phyloP scores from a whole-genome alignment of 2,113 vertebrate genomes.

The Trematomus loennbergii region DNA sequence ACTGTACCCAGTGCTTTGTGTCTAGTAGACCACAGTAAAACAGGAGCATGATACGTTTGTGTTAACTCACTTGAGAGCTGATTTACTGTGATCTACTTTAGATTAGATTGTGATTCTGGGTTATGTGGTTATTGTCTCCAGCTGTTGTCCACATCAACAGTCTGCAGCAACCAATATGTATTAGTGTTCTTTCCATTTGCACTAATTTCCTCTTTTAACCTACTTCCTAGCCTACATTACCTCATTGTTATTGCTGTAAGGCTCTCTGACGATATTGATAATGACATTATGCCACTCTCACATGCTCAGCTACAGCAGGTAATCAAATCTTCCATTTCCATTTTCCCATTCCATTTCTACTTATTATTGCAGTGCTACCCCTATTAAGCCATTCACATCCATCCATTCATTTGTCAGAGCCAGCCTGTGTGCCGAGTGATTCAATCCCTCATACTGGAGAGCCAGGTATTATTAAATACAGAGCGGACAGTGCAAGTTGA shows the following conservation, averaged over 20 bases:
- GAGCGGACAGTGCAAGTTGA: conserved; percentile 24
- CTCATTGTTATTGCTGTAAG: conserved; percentile 58
- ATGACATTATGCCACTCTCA: conserved; percentile 66
- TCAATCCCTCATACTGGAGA: conserved; percentile 25
- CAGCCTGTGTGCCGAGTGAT: conserved; percentile 26
- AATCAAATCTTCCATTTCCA: conserved; percentile 70
- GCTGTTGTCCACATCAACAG: conserved; percentile 52
- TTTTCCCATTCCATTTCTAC: conserved; percentile 56
- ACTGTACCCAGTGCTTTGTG: not conserved
- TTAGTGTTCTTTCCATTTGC: conserved; percentile 61
- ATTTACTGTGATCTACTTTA: conserved; percentile 40
- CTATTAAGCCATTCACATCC: conserved; percentile 58
- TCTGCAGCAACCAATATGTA: conserved; percentile 57
- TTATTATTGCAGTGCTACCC: conserved; percentile 55
- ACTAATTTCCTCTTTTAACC: conserved; percentile 66
- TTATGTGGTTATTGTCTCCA: conserved; percentile 51
- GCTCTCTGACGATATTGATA: conserved; percentile 60
- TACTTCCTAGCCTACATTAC: conserved; percentile 59
- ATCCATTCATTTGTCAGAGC: conserved; percentile 52
- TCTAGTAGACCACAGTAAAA: not conserved
- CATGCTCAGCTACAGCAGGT: conserved; percentile 50
- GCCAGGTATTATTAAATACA: conserved; percentile 38
- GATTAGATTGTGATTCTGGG: conserved; percentile 44
- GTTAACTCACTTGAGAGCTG: conserved; percentile 7
- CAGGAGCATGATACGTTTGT: not conserved